Evolutionary conservation across 1,140 invertebrate genomes (phyloP), one percentile per base, ranked within the genome.

Genomic region (Drosophila subobscura): DNA sequence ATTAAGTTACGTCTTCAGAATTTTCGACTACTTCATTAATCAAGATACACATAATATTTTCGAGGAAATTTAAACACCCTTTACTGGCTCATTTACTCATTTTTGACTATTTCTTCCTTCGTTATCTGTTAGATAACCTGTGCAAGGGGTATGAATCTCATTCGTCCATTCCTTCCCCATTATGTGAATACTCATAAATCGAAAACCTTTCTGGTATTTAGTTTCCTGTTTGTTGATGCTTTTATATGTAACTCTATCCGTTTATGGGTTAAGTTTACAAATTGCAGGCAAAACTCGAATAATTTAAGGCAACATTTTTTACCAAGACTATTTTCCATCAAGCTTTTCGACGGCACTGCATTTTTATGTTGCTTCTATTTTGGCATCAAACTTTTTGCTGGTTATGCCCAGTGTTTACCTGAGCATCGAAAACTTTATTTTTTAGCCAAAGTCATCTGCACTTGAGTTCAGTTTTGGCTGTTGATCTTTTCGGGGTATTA

Each of bases 381-480:
- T 67, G 63, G 29, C 45, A 23, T 49, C 42, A 49, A 70, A 70
- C 50, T 70, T 70, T 68, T 70, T 70, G 66, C 49, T 63, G 66
- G 66, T 56, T 64, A 70, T 29, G 64, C n/a, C 64, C 29, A 70
- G 66, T 70, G 51, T 70, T 70, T 70, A 70, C 66, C 66, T 70
- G 66, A 23, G 25, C 51, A 56, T 40, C 25, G 44, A 33, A 29
- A 70, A 70, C 66, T 70, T 70, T 70, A 70, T 70, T 70, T 70
- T 68, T 70, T 70, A 70, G 64, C 66, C 50, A 68, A 70, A 70
- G 66, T 70, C 64, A 68, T 68, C 68, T 68, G 50, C 63, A 46
- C 27, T 42, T 27, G 59, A 47, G 63, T 55, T 33, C 63, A 33
- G 42, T 40, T 33, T 10, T 7, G n/a, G 51, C 33, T 70, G 64